phyloP scores from a whole-genome alignment of 37 sponge, comb jelly and placozoan genomes.

The Beroe forskalii region DNA sequence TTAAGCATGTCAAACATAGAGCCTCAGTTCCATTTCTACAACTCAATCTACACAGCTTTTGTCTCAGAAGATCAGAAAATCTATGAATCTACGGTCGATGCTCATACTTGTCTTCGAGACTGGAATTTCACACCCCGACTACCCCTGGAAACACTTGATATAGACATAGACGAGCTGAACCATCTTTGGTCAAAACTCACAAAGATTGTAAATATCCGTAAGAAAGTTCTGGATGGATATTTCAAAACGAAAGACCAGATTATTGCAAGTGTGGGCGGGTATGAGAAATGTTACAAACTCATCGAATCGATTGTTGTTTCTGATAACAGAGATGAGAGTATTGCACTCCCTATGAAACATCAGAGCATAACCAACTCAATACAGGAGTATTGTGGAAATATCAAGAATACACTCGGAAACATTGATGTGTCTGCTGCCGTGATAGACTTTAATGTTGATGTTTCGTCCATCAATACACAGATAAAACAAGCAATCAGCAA shows the following conservation, averaged over 20 bases:
- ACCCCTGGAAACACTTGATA: neutral
- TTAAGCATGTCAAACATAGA: neutral
- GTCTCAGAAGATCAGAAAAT: neutral
- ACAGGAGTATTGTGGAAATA: neutral
- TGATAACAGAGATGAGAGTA: neutral
- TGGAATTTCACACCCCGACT: neutral
- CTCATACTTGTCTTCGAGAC: conserved; percentile 17
- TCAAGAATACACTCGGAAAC: neutral
- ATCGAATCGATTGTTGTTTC: neutral
- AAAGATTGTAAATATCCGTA: neutral
- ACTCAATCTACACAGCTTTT: neutral
- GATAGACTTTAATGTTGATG: neutral
- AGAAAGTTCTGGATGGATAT: neutral
- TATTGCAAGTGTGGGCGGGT: neutral
- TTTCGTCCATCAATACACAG: neutral
- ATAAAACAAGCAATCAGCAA: neutral
- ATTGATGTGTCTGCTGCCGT: neutral
- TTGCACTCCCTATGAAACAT: conserved; percentile 5
- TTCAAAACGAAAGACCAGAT: neutral
- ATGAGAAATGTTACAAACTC: neutral
- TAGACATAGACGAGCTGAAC: neutral
- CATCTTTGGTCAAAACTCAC: neutral
- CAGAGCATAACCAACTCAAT: neutral
- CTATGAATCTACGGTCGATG: neutral
- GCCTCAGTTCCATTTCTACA: conserved; percentile 18